A percentile compares a stretch with the other conserved stretches of the same genome.
Conservation (phyloP, 2,113 vertebrate species). For the Azemiops feae region DNA sequence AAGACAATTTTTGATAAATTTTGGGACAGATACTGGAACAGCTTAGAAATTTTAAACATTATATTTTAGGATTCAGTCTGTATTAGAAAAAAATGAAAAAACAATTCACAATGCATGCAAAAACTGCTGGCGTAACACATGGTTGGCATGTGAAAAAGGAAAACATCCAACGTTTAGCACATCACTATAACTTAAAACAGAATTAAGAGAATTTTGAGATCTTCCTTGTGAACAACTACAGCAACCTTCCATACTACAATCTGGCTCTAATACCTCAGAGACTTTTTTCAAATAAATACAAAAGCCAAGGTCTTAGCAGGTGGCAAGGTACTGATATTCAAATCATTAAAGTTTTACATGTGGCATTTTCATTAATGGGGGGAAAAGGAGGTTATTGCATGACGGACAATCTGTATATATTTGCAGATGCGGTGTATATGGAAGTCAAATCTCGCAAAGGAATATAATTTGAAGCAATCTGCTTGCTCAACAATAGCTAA, state of each 20-base stretch:
- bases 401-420: constrained; percentile 79
- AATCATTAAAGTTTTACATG: constrained; percentile 74
- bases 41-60: not conserved
- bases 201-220: constrained; percentile 16
- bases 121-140: not conserved
- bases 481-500: constrained; percentile 69
- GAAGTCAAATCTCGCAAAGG: constrained; percentile 60
- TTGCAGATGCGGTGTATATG: constrained; percentile 78
- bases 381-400: constrained; percentile 68
- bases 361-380: constrained; percentile 77
- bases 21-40: not conserved
- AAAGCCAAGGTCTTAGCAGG: constrained; percentile 75
- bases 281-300: constrained; percentile 79
- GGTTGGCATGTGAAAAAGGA: not conserved
- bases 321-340: constrained; percentile 75
- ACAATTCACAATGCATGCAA: not conserved
- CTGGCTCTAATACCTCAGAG: constrained; percentile 59
- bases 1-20: not conserved
- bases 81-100: not conserved
- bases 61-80: not conserved
- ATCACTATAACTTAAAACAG: not conserved
- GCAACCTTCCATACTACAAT: constrained; percentile 25
- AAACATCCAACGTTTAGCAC: not conserved
- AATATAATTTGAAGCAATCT: constrained; percentile 74
- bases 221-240: constrained; percentile 26